Evolutionary conservation across 2,888 invertebrate species (phyloP).

Genomic region (Leucophenga montana): DNA sequence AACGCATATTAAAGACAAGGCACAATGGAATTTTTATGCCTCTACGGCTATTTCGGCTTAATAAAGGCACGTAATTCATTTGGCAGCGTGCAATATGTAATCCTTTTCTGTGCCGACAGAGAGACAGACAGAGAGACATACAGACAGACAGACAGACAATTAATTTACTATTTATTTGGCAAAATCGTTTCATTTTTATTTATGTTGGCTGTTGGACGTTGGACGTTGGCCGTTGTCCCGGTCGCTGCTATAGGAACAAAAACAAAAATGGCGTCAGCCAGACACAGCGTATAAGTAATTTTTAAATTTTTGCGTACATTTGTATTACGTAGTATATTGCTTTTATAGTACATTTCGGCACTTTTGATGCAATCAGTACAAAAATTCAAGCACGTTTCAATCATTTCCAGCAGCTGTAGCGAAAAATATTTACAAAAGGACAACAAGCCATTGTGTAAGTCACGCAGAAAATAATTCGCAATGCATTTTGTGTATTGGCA

Average conservation of each 20-base stretch:
- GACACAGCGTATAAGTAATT: neutral
- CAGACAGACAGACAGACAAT: too few species aligned
- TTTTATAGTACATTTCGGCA: too few species aligned
- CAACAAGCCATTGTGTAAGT: conserved; percentile 1
- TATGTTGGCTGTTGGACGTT: too few species aligned
- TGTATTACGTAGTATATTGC: too few species aligned
- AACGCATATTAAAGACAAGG: conserved; percentile 55
- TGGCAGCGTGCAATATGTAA: neutral
- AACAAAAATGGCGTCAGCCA: conserved; percentile 38
- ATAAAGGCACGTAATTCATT: conserved; percentile 21
- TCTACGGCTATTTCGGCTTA: conserved; percentile 15
- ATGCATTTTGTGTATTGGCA: neutral
- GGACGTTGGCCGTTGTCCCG: too few species aligned
- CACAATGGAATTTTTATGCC: conserved; percentile 59
- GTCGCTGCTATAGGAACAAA: neutral
- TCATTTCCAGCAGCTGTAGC: conserved; percentile 49
- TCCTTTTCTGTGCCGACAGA: neutral
- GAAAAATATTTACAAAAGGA: conserved; percentile 27
- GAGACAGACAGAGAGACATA: neutral
- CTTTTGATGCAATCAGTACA: neutral
- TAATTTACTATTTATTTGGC: too few species aligned
- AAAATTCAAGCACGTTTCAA: conserved; percentile 51
- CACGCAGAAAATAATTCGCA: neutral
- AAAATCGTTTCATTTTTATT: too few species aligned
- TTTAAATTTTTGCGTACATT: too few species aligned